Percentiles rank a stretch among this genome's conserved stretches.
phyloP scores from a whole-genome alignment of 2,797 vertebrate genomes.

The Pseudotriccus pelzelni region DNA sequence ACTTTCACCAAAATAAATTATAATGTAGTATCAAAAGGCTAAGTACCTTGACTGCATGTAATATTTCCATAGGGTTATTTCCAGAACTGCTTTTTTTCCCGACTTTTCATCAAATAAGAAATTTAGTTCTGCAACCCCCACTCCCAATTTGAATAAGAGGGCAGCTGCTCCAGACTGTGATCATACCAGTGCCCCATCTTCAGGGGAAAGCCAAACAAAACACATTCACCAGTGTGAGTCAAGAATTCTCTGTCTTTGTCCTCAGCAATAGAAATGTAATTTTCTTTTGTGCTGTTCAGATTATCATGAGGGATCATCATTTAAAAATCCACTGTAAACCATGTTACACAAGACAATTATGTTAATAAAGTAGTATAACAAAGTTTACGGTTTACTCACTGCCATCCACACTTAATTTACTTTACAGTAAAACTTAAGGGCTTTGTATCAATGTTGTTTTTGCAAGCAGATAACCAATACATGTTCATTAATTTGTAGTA shows the following conservation, averaged over 20 bases:
- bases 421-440: background rate
- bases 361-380: background rate
- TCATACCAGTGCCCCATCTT: background rate
- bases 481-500: background rate
- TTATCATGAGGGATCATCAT: background rate
- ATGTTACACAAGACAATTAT: background rate
- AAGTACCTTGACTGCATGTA: background rate
- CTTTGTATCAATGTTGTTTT: rapidly evolving
- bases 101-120: background rate
- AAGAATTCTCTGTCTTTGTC: background rate
- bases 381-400: background rate
- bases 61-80: background rate
- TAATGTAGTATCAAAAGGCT: background rate
- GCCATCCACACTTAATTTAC: background rate
- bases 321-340: constrained; percentile 8
- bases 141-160: background rate
- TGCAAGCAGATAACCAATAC: background rate
- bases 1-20: background rate
- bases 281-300: background rate
- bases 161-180: background rate
- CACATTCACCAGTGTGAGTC: background rate
- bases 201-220: background rate
- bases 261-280: background rate
- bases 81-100: background rate
- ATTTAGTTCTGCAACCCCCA: rapidly evolving